Percentiles rank a stretch among this genome's conserved stretches.
phyloP scores from a whole-genome alignment of 1,140 invertebrate genomes.

The Caenorhabditis briggsae region DNA sequence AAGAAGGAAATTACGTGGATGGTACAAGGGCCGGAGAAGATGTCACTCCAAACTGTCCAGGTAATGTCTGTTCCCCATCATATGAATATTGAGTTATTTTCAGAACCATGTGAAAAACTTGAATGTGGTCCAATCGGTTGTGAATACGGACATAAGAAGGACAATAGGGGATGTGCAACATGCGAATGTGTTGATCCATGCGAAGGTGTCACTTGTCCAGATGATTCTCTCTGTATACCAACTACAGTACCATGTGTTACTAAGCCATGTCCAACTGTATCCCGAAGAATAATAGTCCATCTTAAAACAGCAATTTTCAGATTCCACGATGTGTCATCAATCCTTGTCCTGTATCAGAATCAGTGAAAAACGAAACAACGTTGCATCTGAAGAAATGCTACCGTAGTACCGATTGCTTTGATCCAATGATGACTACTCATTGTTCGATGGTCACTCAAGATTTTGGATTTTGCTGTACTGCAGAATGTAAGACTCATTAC shows the following conservation, averaged over 20 bases:
- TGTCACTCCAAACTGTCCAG: slow-evolving; percentile 67
- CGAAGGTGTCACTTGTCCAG: slow-evolving; percentile 67
- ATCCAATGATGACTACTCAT: slow-evolving; percentile 36
- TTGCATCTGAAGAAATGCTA: slow-evolving; percentile 27
- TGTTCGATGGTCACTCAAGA: slow-evolving; percentile 13
- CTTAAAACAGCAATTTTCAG: slow-evolving; percentile 60
- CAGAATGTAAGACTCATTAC: not conserved
- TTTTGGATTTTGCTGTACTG: slow-evolving; percentile 37
- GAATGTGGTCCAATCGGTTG: slow-evolving; percentile 58
- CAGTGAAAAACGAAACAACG: slow-evolving; percentile 52
- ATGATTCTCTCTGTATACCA: slow-evolving; percentile 69
- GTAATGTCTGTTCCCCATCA: not conserved
- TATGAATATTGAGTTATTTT: not conserved
- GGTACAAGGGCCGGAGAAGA: slow-evolving; percentile 68
- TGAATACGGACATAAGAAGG: slow-evolving; percentile 70
- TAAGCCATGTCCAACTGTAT: slow-evolving; percentile 50
- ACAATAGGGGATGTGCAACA: slow-evolving; percentile 69
- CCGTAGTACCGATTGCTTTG: slow-evolving; percentile 9
- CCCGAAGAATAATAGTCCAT: not conserved
- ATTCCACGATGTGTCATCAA: slow-evolving; percentile 71
- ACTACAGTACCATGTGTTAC: slow-evolving; percentile 68
- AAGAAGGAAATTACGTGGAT: slow-evolving; percentile 68
- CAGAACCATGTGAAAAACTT: slow-evolving; percentile 31
- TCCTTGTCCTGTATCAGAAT: slow-evolving; percentile 63
- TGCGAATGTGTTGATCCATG: slow-evolving; percentile 73